Conservation (phyloP, 2,797 vertebrate species). For the Phoeniculus purpureus region DNA sequence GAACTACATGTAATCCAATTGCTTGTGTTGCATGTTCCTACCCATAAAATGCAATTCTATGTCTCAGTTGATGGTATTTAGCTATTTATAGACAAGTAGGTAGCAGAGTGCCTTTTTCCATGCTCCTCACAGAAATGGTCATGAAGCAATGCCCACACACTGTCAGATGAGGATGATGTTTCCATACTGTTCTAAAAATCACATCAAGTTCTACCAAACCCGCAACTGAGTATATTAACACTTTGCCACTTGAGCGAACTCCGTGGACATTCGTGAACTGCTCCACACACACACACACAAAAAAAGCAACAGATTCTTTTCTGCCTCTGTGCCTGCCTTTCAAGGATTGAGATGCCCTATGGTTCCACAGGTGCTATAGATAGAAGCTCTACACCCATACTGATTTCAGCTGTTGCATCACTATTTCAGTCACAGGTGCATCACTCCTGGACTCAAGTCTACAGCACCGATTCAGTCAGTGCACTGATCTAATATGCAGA, state of each 20-base stretch:
- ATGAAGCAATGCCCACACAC: neutral
- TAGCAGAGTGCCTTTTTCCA: constrained; percentile 15
- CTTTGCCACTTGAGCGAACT: neutral
- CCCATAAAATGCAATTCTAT: constrained; percentile 43
- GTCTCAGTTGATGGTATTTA: constrained; percentile 17
- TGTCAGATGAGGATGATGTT: constrained; percentile 40
- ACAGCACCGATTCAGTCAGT: neutral
- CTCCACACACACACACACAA: neutral
- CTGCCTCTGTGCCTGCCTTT: neutral
- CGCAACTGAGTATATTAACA: neutral
- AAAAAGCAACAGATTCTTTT: neutral
- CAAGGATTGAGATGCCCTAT: neutral
- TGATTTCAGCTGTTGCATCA: neutral
- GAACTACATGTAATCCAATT: constrained; percentile 44
- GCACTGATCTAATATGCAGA: neutral
- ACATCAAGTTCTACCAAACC: constrained; percentile 30
- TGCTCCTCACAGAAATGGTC: neutral
- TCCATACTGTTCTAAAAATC: constrained; percentile 31
- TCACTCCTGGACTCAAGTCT: neutral
- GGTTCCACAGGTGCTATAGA: neutral
- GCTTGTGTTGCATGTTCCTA: neutral
- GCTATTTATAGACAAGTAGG: constrained; percentile 45
- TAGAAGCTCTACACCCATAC: neutral
- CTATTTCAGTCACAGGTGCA: neutral
- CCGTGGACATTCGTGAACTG: neutral